These are phyloP conservation scores for Meloidogyne floridensis DNA, from an alignment of 1,140 invertebrate genomes.

Conservation along the genomic window DNA sequence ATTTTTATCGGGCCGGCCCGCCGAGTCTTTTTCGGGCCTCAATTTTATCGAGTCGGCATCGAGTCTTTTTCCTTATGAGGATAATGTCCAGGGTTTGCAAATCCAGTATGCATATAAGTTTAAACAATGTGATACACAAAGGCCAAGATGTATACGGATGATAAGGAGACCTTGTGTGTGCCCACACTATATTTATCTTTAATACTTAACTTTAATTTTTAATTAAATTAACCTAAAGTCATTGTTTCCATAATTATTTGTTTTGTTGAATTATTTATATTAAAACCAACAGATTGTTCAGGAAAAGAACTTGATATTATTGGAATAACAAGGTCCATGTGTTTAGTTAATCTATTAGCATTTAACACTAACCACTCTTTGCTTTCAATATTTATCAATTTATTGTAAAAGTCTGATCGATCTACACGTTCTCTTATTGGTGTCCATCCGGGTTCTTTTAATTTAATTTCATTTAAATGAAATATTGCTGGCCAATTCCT, in stretches of 20 bases:
- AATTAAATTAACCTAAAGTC: background rate
- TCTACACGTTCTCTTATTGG: background rate
- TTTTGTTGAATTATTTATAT: constrained; percentile 1
- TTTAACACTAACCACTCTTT: background rate
- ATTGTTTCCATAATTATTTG: constrained; percentile 7
- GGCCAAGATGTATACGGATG: no score
- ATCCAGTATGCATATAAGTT: no score
- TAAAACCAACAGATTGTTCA: constrained; percentile 1
- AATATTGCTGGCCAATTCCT: background rate
- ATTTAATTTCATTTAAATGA: background rate
- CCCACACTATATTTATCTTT: no score
- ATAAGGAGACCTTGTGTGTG: no score
- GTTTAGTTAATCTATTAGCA: background rate
- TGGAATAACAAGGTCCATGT: background rate
- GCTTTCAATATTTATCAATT: background rate
- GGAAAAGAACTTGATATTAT: background rate
- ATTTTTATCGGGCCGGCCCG: no score
- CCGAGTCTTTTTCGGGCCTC: no score
- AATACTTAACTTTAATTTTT: no score
- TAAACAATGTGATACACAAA: no score
- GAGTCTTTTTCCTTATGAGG: no score
- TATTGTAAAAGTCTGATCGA: background rate
- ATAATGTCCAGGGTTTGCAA: no score
- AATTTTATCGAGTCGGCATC: no score
- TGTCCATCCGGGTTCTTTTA: background rate